These are phyloP conservation scores for Heteromyza rotundicornis DNA, from an alignment of 2,888 invertebrate species.

Conservation along the genomic window DNA sequence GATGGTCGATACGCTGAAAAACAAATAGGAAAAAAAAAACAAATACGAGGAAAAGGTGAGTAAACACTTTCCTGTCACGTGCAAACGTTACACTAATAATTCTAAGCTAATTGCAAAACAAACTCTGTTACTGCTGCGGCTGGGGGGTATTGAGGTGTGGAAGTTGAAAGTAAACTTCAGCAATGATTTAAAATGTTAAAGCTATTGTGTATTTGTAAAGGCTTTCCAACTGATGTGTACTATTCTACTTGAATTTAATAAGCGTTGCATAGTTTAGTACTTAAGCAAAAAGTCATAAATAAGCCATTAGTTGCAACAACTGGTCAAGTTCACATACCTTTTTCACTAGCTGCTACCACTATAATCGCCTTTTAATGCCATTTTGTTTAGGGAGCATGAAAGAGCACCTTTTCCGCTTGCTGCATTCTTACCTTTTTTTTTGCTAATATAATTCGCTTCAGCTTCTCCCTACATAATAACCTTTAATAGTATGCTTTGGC, in stretches of 20 bases:
- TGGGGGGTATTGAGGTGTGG: too few relatives aligned
- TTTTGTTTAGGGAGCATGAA: neutral
- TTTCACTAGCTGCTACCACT: neutral
- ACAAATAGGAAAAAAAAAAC: neutral
- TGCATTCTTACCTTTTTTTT: neutral
- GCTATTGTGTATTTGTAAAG: too few relatives aligned
- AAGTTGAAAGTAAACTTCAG: too few relatives aligned
- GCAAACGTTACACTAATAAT: slow-evolving; percentile 17
- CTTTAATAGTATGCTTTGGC: neutral
- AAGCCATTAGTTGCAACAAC: slow-evolving; percentile 17
- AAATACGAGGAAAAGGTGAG: neutral
- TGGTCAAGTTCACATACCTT: slow-evolving; percentile 24
- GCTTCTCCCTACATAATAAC: slow-evolving; percentile 1
- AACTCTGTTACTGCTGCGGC: slow-evolving; percentile 1
- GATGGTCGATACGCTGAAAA: neutral
- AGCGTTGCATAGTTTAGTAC: neutral
- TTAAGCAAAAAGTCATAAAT: slow-evolving; percentile 15
- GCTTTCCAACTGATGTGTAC: too few relatives aligned
- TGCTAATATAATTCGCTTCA: too few relatives aligned
- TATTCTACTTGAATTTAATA: too few relatives aligned
- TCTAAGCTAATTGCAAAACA: slow-evolving; percentile 17
- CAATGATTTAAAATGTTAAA: too few relatives aligned
- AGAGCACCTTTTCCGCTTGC: neutral
- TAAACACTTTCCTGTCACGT: slow-evolving; percentile 12
- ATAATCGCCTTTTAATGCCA: neutral